Evolutionary conservation across 2,113 vertebrate genomes (phyloP).

Genomic region (Anarhynchus alexandrinus): DNA sequence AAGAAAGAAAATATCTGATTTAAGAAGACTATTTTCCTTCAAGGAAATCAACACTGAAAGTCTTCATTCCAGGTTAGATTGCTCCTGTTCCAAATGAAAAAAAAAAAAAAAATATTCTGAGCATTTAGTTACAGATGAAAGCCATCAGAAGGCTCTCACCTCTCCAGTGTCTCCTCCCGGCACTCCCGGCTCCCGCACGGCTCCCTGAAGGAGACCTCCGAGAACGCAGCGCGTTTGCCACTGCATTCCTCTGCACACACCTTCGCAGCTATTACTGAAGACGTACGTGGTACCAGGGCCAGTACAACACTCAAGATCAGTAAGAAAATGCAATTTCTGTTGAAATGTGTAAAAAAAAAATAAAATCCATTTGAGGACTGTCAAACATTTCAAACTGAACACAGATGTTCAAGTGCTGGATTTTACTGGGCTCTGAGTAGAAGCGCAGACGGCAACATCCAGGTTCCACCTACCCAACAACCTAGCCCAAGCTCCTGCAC

Average conservation of each 20-base stretch:
- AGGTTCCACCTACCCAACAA: neutral
- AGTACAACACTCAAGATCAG: too few relatives aligned
- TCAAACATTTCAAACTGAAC: neutral
- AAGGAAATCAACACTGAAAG: neutral
- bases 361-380: neutral
- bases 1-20: neutral
- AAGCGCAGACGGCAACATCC: neutral
- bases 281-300: fast-evolving
- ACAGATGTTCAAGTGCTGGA: neutral
- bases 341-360: neutral
- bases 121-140: neutral
- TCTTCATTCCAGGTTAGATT: neutral
- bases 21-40: neutral
- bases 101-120: neutral
- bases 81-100: too few relatives aligned
- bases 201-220: neutral
- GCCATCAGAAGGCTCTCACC: neutral
- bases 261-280: fast-evolving
- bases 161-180: neutral
- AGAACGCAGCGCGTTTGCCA: fast-evolving
- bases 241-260: fast-evolving
- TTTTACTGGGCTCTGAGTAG: too few relatives aligned
- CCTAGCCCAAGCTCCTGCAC: neutral
- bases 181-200: fast-evolving
- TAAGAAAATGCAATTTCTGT: neutral